A percentile compares a stretch with the other conserved stretches of the same genome.
These are phyloP conservation scores for Phoebastria nigripes DNA, from an alignment of 2,797 vertebrate species.

Conservation along the genomic window DNA sequence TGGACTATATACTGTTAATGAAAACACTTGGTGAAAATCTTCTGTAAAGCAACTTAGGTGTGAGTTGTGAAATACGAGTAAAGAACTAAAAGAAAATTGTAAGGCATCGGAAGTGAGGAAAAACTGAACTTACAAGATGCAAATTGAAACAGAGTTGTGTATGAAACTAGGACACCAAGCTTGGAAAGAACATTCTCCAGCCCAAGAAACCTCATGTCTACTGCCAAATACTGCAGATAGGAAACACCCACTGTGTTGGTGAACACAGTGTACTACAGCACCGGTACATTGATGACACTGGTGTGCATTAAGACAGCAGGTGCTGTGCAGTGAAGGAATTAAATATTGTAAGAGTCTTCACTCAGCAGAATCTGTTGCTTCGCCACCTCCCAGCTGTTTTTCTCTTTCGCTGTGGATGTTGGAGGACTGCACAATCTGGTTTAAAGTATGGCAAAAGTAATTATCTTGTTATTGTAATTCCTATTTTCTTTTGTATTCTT, in stretches of 20 bases:
- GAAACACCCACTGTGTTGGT: not conserved
- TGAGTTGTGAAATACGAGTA: accelerated
- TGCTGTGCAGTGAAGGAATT: not conserved
- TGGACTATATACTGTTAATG: no score
- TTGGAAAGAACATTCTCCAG: not conserved
- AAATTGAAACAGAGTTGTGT: not conserved
- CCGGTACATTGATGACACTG: not conserved
- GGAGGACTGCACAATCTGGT: not conserved
- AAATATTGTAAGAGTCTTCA: not conserved
- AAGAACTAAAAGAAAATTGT: not conserved
- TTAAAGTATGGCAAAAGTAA: not conserved
- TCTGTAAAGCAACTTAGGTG: not conserved
- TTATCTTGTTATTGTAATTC: not conserved
- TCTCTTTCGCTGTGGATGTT: not conserved
- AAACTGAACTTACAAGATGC: not conserved
- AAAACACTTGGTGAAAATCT: not conserved
- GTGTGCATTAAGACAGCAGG: not conserved
- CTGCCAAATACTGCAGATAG: not conserved
- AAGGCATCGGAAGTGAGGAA: not conserved
- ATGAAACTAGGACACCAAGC: not conserved
- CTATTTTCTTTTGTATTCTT: not conserved
- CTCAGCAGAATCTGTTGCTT: not conserved
- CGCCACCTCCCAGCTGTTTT: not conserved
- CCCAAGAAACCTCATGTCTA: not conserved
- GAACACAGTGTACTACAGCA: not conserved